These are phyloP conservation scores for Trichacis sp. DNA, from an alignment of 2,888 invertebrate genomes.

Conservation along the genomic window DNA sequence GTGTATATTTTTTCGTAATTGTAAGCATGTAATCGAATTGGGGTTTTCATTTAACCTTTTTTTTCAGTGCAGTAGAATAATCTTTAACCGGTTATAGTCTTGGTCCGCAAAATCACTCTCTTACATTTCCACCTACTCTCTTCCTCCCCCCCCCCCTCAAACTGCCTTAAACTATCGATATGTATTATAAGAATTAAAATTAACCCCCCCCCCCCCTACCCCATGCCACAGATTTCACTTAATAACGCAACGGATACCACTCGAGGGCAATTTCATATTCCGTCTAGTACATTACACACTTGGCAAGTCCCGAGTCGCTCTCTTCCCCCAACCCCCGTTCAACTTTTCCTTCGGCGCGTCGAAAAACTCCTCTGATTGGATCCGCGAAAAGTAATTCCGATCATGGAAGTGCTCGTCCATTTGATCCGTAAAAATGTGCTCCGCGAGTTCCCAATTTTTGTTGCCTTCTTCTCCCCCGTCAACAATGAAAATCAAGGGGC, in stretches of 20 bases:
- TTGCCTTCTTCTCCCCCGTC: background rate
- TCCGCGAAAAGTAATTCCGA: background rate
- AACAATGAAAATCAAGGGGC: constrained; percentile 17
- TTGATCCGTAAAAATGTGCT: background rate
- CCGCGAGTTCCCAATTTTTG: background rate
- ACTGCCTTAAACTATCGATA: too few species aligned
- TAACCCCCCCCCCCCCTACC: background rate
- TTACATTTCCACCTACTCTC: too few species aligned
- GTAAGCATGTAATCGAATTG: too few species aligned
- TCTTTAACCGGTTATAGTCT: too few species aligned
- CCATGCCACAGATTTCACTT: constrained; percentile 36
- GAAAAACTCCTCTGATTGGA: too few species aligned
- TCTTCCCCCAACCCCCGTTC: background rate
- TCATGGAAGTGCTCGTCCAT: background rate
- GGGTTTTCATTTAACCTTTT: too few species aligned
- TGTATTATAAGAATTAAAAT: too few species aligned
- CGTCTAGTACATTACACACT: constrained; percentile 51
- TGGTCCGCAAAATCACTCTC: too few species aligned
- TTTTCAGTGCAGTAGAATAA: too few species aligned
- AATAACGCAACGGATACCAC: constrained; percentile 46
- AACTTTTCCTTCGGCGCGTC: background rate
- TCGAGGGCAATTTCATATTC: constrained; percentile 52
- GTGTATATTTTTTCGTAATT: too few species aligned
- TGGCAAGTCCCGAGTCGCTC: constrained; percentile 48
- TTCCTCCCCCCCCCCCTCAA: too few species aligned